These are phyloP conservation scores for Theristus sp. DNA, from an alignment of 2,888 invertebrate genomes.

Conservation along the genomic window DNA sequence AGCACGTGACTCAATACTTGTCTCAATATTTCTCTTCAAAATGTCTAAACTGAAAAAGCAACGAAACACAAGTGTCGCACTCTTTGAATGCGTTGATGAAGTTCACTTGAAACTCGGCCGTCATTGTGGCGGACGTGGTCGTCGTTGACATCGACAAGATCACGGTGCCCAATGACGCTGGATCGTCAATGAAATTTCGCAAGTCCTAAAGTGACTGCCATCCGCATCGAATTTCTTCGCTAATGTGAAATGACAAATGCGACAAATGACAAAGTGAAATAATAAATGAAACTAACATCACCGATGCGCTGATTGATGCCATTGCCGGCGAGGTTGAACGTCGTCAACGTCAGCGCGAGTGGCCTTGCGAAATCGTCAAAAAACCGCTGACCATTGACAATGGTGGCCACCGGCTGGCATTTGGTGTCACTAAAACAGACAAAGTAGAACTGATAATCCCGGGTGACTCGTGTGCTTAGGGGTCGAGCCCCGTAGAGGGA, in stretches of 20 bases:
- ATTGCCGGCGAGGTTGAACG: neutral
- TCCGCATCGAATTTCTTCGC: neutral
- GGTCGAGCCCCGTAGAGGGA: too few species aligned
- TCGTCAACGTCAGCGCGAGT: neutral
- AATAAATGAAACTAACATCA: neutral
- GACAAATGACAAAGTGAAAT: neutral
- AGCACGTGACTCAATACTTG: too few species aligned
- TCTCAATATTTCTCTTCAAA: too few species aligned
- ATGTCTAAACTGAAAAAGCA: too few species aligned
- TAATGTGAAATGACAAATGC: neutral
- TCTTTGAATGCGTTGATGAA: neutral
- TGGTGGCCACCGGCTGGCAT: neutral
- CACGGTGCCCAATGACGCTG: neutral
- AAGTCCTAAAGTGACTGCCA: neutral
- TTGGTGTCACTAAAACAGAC: too few species aligned
- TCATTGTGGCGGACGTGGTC: neutral
- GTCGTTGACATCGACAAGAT: neutral
- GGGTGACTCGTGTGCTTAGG: too few species aligned
- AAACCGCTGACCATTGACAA: neutral
- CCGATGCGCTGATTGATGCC: neutral
- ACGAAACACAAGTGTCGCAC: neutral
- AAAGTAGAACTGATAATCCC: too few species aligned
- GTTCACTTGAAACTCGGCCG: neutral
- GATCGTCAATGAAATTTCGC: neutral
- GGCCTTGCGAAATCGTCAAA: neutral